Evolutionary conservation across 2,888 invertebrate genomes (phyloP).

Genomic region (Latrodectus elegans): DNA sequence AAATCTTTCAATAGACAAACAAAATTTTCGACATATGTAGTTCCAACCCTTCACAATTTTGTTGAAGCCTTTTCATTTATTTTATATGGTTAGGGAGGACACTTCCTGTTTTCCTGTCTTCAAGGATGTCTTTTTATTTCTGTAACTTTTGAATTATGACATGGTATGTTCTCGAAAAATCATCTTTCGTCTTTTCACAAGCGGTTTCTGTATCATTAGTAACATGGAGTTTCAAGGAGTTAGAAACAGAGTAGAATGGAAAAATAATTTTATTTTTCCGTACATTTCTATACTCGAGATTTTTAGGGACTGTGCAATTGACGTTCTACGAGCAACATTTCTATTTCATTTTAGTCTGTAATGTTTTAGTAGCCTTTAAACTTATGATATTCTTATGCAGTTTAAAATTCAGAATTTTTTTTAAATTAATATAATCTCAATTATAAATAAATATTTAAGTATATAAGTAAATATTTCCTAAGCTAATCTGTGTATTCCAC

Average conservation of each 20-base stretch:
- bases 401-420: no score
- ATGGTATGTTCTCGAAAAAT: neutral
- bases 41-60: neutral
- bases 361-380: no score
- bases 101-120: neutral
- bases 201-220: neutral
- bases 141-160: neutral
- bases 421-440: no score
- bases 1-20: neutral
- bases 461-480: no score
- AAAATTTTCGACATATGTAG: neutral
- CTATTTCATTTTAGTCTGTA: no score
- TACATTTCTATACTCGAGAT: neutral
- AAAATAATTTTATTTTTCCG: neutral
- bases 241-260: neutral
- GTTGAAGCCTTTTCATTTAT: neutral
- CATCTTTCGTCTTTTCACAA: conserved; percentile 1
- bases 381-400: no score
- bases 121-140: neutral
- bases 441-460: no score
- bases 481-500: no score
- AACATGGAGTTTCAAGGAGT: neutral
- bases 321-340: no score
- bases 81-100: neutral
- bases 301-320: no score